phyloP scores from a whole-genome alignment of 2,797 vertebrate genomes.

The Petrocephalus sullivani region DNA sequence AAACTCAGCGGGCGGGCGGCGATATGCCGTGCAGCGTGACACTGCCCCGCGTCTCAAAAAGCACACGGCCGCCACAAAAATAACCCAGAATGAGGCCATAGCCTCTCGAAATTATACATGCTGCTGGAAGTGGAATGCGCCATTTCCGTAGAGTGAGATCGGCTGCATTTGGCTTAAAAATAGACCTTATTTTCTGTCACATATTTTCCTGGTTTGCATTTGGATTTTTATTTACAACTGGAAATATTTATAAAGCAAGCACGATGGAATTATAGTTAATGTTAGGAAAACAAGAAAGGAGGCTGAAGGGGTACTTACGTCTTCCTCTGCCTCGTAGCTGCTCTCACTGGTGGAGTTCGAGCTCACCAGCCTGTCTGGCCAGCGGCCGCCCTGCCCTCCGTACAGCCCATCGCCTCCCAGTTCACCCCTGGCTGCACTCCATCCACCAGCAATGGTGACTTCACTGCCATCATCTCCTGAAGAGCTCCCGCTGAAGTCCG shows the following conservation, averaged over 20 bases:
- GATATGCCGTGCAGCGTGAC: background rate
- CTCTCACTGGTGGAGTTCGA: conserved; percentile 15
- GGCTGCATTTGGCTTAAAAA: background rate
- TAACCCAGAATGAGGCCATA: background rate
- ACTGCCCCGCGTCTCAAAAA: background rate
- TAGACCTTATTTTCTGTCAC: background rate
- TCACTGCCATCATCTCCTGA: conserved; percentile 43
- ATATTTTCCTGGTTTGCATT: background rate
- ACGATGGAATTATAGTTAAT: background rate
- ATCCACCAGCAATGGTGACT: background rate
- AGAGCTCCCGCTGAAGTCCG: conserved; percentile 49
- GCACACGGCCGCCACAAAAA: background rate
- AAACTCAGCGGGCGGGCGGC: background rate
- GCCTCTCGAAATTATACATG: conserved; percentile 1
- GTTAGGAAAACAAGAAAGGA: background rate
- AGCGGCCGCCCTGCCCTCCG: background rate
- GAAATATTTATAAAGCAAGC: background rate
- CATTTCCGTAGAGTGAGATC: background rate
- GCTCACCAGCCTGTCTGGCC: background rate
- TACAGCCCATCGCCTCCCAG: background rate
- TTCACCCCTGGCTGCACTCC: background rate
- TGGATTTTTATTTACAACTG: background rate
- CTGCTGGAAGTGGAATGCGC: background rate
- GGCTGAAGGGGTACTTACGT: background rate
- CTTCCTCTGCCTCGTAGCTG: conserved; percentile 46